A percentile compares a stretch with the other conserved stretches of the same genome.
These are phyloP conservation scores for Hirundichthys speculiger DNA, from an alignment of 2,113 vertebrate genomes.

Conservation along the genomic window DNA sequence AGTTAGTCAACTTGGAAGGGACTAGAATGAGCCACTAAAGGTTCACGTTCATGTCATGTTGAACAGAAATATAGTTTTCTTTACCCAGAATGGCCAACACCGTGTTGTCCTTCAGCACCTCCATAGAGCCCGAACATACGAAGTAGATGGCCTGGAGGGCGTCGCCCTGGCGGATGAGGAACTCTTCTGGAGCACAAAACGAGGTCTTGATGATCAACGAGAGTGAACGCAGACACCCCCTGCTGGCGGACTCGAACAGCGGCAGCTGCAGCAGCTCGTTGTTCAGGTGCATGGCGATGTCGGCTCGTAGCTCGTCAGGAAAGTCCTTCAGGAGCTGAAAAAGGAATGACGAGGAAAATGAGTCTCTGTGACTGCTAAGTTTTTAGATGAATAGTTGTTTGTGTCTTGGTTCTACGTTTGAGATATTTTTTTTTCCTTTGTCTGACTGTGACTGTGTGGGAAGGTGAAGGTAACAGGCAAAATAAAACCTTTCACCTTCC, in stretches of 20 bases:
- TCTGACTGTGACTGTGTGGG: constrained; percentile 41
- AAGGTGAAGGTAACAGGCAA: constrained; percentile 31
- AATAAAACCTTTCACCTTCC: constrained; percentile 48
- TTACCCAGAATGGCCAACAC: constrained; percentile 82
- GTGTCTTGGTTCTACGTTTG: background rate
- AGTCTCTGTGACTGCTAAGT: background rate
- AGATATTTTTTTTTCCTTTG: background rate
- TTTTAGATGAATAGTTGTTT: background rate
- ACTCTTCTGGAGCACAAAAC: constrained; percentile 81
- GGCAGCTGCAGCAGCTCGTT: constrained; percentile 81
- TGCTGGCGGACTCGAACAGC: constrained; percentile 82
- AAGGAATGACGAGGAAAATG: background rate
- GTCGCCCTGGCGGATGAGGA: constrained; percentile 82
- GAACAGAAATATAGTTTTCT: background rate
- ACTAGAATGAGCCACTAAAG: too few relatives aligned
- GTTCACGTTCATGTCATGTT: too few relatives aligned
- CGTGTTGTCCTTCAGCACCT: constrained; percentile 82
- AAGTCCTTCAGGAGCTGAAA: constrained; percentile 82
- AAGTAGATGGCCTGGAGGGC: constrained; percentile 84
- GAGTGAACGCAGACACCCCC: constrained; percentile 81
- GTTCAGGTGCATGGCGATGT: constrained; percentile 83
- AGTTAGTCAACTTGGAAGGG: too few relatives aligned
- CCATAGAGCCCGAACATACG: constrained; percentile 83
- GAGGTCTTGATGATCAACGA: constrained; percentile 83
- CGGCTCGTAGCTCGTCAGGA: constrained; percentile 80